Conservation (phyloP, 2,888 invertebrate genomes). For the Leuctra nigra region DNA sequence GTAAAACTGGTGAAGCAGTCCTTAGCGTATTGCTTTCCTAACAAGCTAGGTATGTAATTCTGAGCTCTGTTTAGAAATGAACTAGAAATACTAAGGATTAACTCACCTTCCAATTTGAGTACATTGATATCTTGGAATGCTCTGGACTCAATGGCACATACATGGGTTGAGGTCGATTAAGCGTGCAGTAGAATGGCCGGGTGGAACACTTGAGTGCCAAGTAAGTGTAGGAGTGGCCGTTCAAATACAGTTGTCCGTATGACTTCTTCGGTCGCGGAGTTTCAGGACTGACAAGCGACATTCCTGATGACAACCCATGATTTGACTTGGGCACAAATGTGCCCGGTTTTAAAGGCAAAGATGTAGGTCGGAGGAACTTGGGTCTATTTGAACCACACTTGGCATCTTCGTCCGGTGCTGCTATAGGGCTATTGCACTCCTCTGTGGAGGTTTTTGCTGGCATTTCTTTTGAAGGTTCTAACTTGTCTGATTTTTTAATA, state of each 20-base stretch:
- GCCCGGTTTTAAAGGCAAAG: conserved; percentile 76
- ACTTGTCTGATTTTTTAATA: too few species aligned
- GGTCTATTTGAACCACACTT: conserved; percentile 30
- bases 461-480: neutral
- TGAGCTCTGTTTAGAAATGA: too few species aligned
- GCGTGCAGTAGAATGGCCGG: conserved; percentile 84
- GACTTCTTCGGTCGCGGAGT: conserved; percentile 85
- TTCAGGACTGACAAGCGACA: conserved; percentile 82
- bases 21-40: too few species aligned
- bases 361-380: conserved; percentile 75
- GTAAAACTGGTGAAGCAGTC: too few species aligned
- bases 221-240: conserved; percentile 89
- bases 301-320: conserved; percentile 67
- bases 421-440: neutral
- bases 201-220: conserved; percentile 86
- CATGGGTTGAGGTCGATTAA: conserved; percentile 90
- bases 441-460: neutral
- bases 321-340: conserved; percentile 74
- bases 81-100: too few species aligned
- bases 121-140: conserved; percentile 89
- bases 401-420: neutral
- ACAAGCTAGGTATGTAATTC: too few species aligned
- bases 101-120: conserved; percentile 88
- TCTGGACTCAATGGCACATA: conserved; percentile 70
- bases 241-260: conserved; percentile 80